Conservation (phyloP, 2,113 vertebrate genomes). For the Semnornis frantzii region DNA sequence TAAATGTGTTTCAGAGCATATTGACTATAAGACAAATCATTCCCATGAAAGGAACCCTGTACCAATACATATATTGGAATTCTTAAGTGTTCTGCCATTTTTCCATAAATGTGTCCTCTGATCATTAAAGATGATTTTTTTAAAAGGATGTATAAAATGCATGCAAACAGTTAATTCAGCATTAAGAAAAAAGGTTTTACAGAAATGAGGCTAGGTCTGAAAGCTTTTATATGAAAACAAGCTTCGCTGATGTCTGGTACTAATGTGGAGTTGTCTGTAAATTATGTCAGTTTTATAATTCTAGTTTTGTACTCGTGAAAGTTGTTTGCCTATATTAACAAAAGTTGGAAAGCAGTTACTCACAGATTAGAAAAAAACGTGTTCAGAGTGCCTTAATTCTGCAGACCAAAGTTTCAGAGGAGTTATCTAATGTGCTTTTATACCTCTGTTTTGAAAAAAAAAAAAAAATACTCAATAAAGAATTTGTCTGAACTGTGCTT, state of each 20-base stretch:
- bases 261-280: conserved; percentile 73
- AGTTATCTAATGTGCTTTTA: conserved; percentile 60
- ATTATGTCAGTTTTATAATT: conserved; percentile 72
- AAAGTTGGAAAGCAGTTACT: conserved; percentile 49
- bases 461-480: conserved; percentile 83
- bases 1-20: neutral
- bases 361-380: conserved; percentile 54
- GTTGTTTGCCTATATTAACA: conserved; percentile 62
- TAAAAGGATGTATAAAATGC: conserved; percentile 23
- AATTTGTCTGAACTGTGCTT: conserved; percentile 67
- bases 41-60: neutral
- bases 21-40: conserved; percentile 7
- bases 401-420: conserved; percentile 60
- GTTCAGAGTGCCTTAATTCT: conserved; percentile 65
- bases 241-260: conserved; percentile 66
- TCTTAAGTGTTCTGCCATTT: neutral
- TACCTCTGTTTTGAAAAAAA: conserved; percentile 77
- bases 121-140: neutral
- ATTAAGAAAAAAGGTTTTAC: conserved; percentile 27
- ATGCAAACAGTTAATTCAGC: conserved; percentile 59
- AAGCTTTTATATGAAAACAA: conserved; percentile 67
- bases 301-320: conserved; percentile 73
- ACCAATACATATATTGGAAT: neutral
- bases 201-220: conserved; percentile 65
- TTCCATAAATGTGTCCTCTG: neutral